Evolutionary conservation across 2,888 invertebrate genomes (phyloP).

Genomic region (Choreutis nemorana): DNA sequence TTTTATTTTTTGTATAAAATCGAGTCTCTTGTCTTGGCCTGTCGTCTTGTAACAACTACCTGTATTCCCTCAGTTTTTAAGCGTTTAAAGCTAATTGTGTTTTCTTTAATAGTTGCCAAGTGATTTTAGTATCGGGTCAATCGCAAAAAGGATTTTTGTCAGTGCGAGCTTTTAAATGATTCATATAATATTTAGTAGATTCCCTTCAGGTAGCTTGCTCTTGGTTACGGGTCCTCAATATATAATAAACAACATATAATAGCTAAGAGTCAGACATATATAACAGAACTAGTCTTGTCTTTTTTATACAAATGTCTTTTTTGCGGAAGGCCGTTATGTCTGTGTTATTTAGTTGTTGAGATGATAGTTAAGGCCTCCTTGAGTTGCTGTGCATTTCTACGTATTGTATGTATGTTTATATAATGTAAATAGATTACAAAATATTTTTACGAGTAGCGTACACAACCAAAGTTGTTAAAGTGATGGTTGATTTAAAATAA

Average conservation of each 20-base stretch:
- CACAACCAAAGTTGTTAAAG: slow-evolving; percentile 69
- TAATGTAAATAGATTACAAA: slow-evolving; percentile 60
- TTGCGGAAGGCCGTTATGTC: slow-evolving; percentile 51
- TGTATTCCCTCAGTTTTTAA: no score
- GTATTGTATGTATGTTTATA: slow-evolving; percentile 69
- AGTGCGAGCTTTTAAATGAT: not conserved
- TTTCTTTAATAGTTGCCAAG: slow-evolving; percentile 41
- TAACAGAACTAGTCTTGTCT: slow-evolving; percentile 34
- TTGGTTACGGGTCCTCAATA: slow-evolving; percentile 4
- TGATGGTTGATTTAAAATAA: slow-evolving; percentile 67
- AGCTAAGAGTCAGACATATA: slow-evolving; percentile 4
- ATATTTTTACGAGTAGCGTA: slow-evolving; percentile 68
- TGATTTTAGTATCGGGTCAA: slow-evolving; percentile 43
- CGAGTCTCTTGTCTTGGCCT: slow-evolving; percentile 64
- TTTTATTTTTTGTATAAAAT: slow-evolving; percentile 66
- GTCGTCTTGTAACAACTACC: slow-evolving; percentile 57
- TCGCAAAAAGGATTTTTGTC: slow-evolving; percentile 41
- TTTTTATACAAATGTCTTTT: slow-evolving; percentile 33
- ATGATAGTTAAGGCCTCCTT: slow-evolving; percentile 54
- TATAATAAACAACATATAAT: slow-evolving; percentile 2
- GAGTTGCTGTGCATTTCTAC: slow-evolving; percentile 65
- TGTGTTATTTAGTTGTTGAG: slow-evolving; percentile 62
- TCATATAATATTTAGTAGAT: not conserved
- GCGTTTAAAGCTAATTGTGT: slow-evolving; percentile 52
- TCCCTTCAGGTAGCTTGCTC: not conserved